These are phyloP conservation scores for Apodemia zela DNA, from an alignment of 2,888 invertebrate species.

Conservation along the genomic window DNA sequence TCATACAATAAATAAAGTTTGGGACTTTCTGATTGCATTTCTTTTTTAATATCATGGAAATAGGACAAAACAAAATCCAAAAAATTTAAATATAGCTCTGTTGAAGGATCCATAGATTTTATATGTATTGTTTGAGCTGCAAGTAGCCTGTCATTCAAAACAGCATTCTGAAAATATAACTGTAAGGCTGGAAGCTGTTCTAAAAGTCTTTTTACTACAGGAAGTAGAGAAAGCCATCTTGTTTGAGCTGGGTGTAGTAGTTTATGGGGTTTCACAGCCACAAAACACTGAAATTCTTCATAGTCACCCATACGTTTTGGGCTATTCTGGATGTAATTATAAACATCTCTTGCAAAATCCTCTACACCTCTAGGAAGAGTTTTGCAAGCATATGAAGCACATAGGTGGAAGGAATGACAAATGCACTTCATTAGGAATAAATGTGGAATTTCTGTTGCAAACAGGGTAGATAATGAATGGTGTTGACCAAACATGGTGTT, in stretches of 20 bases:
- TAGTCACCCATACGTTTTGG: constrained; percentile 30
- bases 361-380: constrained; percentile 31
- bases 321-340: constrained; percentile 30
- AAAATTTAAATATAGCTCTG: constrained; percentile 28
- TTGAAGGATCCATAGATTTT: constrained; percentile 26
- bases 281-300: constrained; percentile 27
- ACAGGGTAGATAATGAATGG: constrained; percentile 30
- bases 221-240: constrained; percentile 30
- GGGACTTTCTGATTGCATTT: constrained; percentile 35
- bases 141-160: constrained; percentile 33
- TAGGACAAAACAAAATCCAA: constrained; percentile 27
- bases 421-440: constrained; percentile 34
- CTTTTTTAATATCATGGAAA: constrained; percentile 33
- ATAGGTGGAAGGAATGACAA: constrained; percentile 34
- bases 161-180: constrained; percentile 35
- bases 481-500: constrained; percentile 35
- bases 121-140: constrained; percentile 29
- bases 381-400: constrained; percentile 33
- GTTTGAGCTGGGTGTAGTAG: too few species aligned
- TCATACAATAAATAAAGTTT: constrained; percentile 27
- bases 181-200: constrained; percentile 35
- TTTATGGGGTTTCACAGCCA: constrained; percentile 27
- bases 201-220: constrained; percentile 33
- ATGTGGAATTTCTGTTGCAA: constrained; percentile 28
- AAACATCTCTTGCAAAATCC: constrained; percentile 31